These are phyloP conservation scores for Stegodyphus dumicola DNA, from an alignment of 1,140 invertebrate genomes.

Conservation along the genomic window DNA sequence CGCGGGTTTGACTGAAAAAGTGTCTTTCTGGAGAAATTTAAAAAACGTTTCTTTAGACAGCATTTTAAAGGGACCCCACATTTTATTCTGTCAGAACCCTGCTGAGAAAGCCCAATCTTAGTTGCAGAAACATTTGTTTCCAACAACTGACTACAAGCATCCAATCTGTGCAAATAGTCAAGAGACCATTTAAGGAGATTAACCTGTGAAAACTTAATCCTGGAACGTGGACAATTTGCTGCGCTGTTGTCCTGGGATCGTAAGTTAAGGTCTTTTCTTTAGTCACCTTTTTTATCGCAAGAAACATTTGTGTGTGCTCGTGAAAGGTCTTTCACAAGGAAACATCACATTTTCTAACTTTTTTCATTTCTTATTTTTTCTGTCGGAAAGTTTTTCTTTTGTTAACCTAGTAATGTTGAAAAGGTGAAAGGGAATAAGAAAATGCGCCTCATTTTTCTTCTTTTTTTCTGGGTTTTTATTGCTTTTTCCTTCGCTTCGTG, in stretches of 20 bases:
- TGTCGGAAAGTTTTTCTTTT: neutral
- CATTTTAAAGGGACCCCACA: too few relatives aligned
- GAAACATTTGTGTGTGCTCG: neutral
- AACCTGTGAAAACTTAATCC: slow-evolving; percentile 54
- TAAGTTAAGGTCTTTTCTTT: neutral
- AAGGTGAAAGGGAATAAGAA: slow-evolving; percentile 1
- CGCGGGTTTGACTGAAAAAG: too few relatives aligned
- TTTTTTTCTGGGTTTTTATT: neutral
- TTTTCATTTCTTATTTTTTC: neutral
- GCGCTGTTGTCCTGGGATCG: neutral
- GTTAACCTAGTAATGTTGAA: neutral
- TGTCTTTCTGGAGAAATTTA: too few relatives aligned
- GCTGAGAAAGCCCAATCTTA: too few relatives aligned
- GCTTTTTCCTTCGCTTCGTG: neutral
- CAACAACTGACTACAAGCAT: slow-evolving; percentile 5
- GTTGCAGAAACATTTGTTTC: slow-evolving; percentile 5
- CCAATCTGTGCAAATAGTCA: slow-evolving; percentile 55
- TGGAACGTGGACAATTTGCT: slow-evolving; percentile 40
- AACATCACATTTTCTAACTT: neutral
- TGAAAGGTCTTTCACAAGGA: neutral
- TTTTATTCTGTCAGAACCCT: too few relatives aligned
- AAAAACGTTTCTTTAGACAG: too few relatives aligned
- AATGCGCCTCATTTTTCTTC: neutral
- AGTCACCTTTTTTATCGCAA: neutral
- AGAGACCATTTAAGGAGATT: slow-evolving; percentile 44